phyloP scores from a whole-genome alignment of 1,140 invertebrate genomes.

The Diorhabda sublineata region DNA sequence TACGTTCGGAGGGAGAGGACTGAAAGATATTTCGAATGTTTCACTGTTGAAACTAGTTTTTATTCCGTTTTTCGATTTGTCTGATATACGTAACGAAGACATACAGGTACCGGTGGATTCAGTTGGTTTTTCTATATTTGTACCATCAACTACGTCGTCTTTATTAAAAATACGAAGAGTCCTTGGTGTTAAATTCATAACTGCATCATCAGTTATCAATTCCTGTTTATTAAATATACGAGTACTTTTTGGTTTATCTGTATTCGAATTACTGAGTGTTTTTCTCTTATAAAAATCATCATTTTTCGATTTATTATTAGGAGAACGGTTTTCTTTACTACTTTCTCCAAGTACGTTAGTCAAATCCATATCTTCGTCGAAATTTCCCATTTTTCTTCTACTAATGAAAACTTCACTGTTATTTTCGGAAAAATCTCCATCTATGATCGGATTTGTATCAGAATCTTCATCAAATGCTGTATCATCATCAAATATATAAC shows the following conservation, averaged over 20 bases:
- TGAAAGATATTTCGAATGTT: slow-evolving; percentile 7
- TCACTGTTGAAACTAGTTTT: not conserved
- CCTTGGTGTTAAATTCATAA: not conserved
- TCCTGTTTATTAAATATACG: not conserved
- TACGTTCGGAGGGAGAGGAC: slow-evolving; percentile 9
- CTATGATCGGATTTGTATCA: slow-evolving; percentile 7
- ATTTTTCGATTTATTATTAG: not conserved
- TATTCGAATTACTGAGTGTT: not conserved
- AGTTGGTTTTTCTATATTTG: not conserved
- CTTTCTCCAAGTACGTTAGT: not conserved
- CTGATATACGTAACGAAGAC: slow-evolving; percentile 11
- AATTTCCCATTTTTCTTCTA: not conserved
- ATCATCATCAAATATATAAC: slow-evolving; percentile 2
- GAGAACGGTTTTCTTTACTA: not conserved
- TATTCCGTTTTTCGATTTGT: not conserved
- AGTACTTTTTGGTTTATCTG: not conserved
- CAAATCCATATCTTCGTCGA: slow-evolving; percentile 14
- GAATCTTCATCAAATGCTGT: slow-evolving; percentile 4
- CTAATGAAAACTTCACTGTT: not conserved
- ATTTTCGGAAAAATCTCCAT: not conserved
- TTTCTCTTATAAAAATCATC: not conserved
- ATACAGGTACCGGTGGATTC: slow-evolving; percentile 5
- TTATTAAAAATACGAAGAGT: slow-evolving; percentile 1
- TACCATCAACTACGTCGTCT: not conserved
- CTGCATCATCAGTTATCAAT: not conserved